Evolutionary conservation across 2,113 vertebrate species (phyloP).

Genomic region (Aepyceros melampus): DNA sequence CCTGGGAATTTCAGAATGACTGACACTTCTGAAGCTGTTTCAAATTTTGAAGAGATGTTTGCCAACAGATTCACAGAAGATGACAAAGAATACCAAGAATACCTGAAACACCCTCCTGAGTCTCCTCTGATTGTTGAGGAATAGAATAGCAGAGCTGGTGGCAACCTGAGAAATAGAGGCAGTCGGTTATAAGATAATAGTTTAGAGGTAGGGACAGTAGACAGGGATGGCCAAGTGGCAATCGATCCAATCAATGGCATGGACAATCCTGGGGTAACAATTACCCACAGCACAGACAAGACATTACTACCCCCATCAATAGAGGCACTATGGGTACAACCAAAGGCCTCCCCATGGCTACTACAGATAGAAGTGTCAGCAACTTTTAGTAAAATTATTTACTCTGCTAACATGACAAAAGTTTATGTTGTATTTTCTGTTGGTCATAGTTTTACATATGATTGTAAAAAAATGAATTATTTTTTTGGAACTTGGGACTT

Average conservation of each 20-base stretch:
- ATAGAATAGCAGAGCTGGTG: background rate
- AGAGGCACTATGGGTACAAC: constrained; percentile 79
- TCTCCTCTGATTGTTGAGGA: background rate
- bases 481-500: constrained; percentile 7
- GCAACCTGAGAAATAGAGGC: background rate
- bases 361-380: constrained; percentile 69
- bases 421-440: constrained; percentile 29
- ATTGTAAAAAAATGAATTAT: background rate
- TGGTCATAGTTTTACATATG: background rate
- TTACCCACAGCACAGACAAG: background rate
- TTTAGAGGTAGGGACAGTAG: constrained; percentile 80
- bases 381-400: constrained; percentile 47
- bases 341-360: constrained; percentile 82
- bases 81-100: background rate
- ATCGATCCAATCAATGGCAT: constrained; percentile 75
- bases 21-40: constrained; percentile 46
- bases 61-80: constrained; percentile 83
- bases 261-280: background rate
- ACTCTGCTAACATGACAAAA: background rate
- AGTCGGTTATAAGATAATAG: constrained; percentile 76
- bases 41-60: constrained; percentile 87
- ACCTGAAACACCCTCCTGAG: background rate
- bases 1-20: constrained; percentile 82
- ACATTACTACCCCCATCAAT: constrained; percentile 69
- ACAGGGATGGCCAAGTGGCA: constrained; percentile 82